Base-by-base conservation (phyloP, 2,113 vertebrate genomes). In the Microcebus tavaratra region DNA sequence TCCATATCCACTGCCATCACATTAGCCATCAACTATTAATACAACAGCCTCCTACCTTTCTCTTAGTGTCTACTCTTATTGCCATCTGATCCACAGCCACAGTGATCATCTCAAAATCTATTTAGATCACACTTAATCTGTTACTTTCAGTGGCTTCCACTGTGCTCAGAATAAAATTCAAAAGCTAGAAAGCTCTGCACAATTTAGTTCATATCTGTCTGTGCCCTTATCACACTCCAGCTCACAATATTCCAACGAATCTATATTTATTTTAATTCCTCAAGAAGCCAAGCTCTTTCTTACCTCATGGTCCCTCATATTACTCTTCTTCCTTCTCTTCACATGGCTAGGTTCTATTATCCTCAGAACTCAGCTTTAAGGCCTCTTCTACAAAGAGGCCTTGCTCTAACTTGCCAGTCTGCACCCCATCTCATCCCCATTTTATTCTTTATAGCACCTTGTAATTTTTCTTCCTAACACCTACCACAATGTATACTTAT, bases 361-460 rank as follows among this genome's bases (percentile, higher is more conserved):
- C 72, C 78, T 92, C 53, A 55, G 53, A 83, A 42, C 29, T 89
- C 92, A 88, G 31, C 45, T 92, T 72, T 88, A 84, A 79, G 42
- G n/a, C 9, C 13, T 63, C 93, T 75, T 59, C 53, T 39, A 59
- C 72, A 67, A 65, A 88, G 20, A 93, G 39, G 3, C 31, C 34
- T 80, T 80, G 59, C 55, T 79, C 39, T 90, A 57, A 90, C 34
- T 81, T 21, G 25, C 55, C 78, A 92, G 48, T n/a, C 81, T 55
- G 36, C 5, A 55, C 17, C 48, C 17, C 14, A 90, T 27, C 12
- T 8, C 20, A 70, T 42, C 17, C 45, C 70, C 27, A 3, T 48
- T 90, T 80, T 73, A 59, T 73, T 72, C 25, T 72, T 75, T 70
- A 80, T 20, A 59, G 65, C 17, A 59, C 21, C n/a, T 59, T 67